A percentile compares a stretch with the other conserved stretches of the same genome.
phyloP scores from a whole-genome alignment of 2,888 invertebrate species.

The Calameuta idolon region DNA sequence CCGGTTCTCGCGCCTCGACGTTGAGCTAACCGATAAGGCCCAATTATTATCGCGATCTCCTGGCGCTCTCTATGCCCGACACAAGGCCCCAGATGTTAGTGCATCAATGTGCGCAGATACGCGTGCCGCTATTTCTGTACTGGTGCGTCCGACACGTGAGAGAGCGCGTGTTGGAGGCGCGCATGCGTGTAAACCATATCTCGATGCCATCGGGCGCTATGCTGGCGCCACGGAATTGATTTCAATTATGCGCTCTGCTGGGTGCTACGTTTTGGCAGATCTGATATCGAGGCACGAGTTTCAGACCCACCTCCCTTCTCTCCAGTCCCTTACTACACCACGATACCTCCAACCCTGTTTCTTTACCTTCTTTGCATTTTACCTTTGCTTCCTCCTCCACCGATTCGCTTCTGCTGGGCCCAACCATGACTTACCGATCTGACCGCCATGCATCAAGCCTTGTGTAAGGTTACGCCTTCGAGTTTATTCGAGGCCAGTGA shows the following conservation, averaged over 20 bases:
- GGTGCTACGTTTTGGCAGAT: conserved; percentile 21
- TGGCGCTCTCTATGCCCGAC: background rate
- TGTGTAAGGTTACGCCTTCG: conserved; percentile 41
- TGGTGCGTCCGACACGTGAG: background rate
- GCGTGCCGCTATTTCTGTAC: background rate
- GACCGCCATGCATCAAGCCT: conserved; percentile 38
- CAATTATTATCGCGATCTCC: background rate
- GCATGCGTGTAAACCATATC: conserved; percentile 5
- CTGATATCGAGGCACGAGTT: conserved; percentile 27
- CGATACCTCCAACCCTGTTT: background rate
- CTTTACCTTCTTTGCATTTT: conserved; percentile 15
- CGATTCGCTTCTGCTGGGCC: background rate
- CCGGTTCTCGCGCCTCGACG: background rate
- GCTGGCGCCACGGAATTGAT: conserved; percentile 45
- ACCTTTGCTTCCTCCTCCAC: conserved; percentile 11
- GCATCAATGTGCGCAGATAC: background rate
- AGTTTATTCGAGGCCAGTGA: conserved; percentile 36
- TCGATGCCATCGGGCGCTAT: conserved; percentile 26
- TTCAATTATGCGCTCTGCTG: conserved; percentile 42
- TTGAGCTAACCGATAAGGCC: background rate
- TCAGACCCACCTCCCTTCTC: conserved; percentile 14
- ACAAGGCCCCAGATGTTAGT: background rate
- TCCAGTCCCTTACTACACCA: conserved; percentile 14
- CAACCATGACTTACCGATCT: background rate
- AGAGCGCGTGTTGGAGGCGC: conserved; percentile 2